Conservation (phyloP, 2,888 invertebrate species). For the Antitype chi region DNA sequence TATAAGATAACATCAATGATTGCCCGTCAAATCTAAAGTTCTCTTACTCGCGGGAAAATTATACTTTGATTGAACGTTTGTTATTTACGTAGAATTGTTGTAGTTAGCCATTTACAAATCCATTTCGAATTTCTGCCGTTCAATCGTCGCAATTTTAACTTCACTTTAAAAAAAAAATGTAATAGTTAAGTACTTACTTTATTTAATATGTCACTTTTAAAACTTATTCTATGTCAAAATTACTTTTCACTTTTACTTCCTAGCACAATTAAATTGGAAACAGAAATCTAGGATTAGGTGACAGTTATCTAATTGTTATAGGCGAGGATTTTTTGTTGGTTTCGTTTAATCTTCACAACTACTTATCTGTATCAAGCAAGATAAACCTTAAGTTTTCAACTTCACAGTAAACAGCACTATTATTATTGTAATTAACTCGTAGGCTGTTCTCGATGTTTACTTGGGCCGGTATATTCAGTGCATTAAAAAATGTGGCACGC, state of each 20-base stretch:
- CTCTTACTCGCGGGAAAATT: constrained; percentile 27
- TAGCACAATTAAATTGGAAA: constrained; percentile 17
- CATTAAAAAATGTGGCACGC: constrained; percentile 87
- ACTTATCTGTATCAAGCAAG: constrained; percentile 14
- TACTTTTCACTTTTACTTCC: constrained; percentile 19
- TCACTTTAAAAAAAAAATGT: not conserved
- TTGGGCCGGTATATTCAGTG: constrained; percentile 71
- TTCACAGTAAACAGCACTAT: constrained; percentile 31
- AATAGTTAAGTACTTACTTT: not conserved
- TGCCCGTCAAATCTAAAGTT: constrained; percentile 57
- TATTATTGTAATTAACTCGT: constrained; percentile 48
- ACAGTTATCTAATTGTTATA: not conserved
- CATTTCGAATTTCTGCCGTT: constrained; percentile 15
- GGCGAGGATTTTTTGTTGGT: not conserved
- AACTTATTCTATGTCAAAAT: not conserved
- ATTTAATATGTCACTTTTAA: too few species aligned
- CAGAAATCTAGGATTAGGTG: constrained; percentile 8
- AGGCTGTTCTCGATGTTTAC: constrained; percentile 68
- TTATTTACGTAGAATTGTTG: constrained; percentile 18
- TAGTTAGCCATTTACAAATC: constrained; percentile 23
- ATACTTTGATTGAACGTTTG: constrained; percentile 14
- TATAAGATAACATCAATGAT: constrained; percentile 68
- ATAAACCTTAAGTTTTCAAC: constrained; percentile 20
- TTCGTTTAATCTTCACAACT: constrained; percentile 15
- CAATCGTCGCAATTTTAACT: not conserved